Conservation (phyloP, 2,888 invertebrate genomes). For the Graphium colonna region DNA sequence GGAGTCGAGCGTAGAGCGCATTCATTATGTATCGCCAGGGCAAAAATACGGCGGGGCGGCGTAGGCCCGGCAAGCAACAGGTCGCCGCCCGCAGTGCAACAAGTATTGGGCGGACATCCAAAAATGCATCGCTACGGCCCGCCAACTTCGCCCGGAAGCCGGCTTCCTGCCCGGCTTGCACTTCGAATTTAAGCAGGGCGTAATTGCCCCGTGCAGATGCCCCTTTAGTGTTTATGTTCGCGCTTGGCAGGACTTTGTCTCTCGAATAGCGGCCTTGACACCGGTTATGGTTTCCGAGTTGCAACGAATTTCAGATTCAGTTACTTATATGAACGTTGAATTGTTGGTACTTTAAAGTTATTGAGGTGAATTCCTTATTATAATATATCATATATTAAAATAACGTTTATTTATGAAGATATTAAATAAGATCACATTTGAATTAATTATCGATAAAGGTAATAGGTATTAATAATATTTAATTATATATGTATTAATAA, state of each 20-base stretch:
- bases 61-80: conserved; percentile 65
- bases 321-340: too few relatives aligned
- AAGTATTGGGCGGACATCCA: conserved; percentile 78
- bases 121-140: conserved; percentile 71
- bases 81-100: conserved; percentile 67
- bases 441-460: too few relatives aligned
- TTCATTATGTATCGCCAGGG: conserved; percentile 75
- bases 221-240: conserved; percentile 10
- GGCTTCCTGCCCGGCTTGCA: conserved; percentile 42
- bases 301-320: background rate
- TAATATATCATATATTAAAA: too few relatives aligned
- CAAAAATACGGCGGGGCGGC: conserved; percentile 58
- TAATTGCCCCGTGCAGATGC: conserved; percentile 27
- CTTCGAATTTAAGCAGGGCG: conserved; percentile 39
- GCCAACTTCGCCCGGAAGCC: conserved; percentile 53
- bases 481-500: too few relatives aligned
- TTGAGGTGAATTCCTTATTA: too few relatives aligned
- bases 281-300: background rate
- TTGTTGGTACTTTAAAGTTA: too few relatives aligned
- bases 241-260: conserved; percentile 14
- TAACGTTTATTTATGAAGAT: too few relatives aligned
- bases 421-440: too few relatives aligned
- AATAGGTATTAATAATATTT: too few relatives aligned
- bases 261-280: background rate
- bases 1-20: conserved; percentile 59